These are phyloP conservation scores for Halcyon leucocephala DNA, from an alignment of 2,797 vertebrate species.

Conservation along the genomic window DNA sequence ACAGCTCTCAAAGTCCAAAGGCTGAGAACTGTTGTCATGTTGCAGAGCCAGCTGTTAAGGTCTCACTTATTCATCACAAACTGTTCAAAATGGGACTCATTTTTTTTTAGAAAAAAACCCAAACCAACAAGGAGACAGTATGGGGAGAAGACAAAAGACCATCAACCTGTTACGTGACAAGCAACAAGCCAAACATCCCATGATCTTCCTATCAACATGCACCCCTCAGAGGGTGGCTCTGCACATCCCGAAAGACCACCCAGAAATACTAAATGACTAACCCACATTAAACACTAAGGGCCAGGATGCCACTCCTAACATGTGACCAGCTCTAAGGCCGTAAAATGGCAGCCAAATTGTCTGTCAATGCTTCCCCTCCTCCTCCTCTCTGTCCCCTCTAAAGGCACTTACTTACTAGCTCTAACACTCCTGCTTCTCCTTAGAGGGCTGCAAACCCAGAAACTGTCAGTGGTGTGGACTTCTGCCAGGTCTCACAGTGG, in stretches of 20 bases:
- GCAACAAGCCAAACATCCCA: not conserved
- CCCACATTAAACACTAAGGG: not conserved
- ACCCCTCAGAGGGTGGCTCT: not conserved
- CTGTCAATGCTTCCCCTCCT: not conserved
- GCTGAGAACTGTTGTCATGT: slow-evolving; percentile 9
- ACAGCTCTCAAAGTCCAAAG: not conserved
- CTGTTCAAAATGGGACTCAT: not conserved
- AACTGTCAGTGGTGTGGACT: not conserved
- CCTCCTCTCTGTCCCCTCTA: not conserved
- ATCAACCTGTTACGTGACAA: not conserved
- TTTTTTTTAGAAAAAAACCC: not conserved
- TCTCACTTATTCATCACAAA: not conserved
- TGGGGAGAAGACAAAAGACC: not conserved
- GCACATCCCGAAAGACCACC: not conserved
- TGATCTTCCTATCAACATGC: not conserved
- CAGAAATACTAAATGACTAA: not conserved
- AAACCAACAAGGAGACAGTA: not conserved
- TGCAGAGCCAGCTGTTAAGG: slow-evolving; percentile 48
- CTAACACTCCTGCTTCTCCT: not conserved
- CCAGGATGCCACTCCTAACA: not conserved
- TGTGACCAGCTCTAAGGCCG: not conserved
- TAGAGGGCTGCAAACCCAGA: not conserved
- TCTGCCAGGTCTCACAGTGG: not conserved
- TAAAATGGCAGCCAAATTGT: not conserved
- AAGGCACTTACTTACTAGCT: not conserved